Percentiles rank a stretch among this genome's conserved stretches.
Evolutionary conservation across 2,888 invertebrate genomes (phyloP).

Genomic region (Drosophila planitibia): DNA sequence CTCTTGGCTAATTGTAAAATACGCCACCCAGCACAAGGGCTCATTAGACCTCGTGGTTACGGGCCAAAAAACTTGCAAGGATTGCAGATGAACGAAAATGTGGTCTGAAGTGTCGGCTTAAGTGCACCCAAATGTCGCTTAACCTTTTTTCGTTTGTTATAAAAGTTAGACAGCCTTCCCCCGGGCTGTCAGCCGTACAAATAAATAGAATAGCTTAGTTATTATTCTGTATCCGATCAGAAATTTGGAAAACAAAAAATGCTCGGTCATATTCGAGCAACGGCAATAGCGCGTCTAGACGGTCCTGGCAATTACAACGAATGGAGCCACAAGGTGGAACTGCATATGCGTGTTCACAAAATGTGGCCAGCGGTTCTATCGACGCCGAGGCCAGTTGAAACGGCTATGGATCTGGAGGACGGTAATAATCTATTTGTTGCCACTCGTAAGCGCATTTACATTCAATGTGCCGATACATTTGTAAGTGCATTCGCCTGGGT

Average conservation of each 20-base stretch:
- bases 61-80: conserved; percentile 67
- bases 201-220: conserved; percentile 4
- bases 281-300: conserved; percentile 14
- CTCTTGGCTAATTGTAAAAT: conserved; percentile 77
- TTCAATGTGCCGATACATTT: neutral
- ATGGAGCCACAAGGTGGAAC: conserved; percentile 47
- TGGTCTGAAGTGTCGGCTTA: conserved; percentile 37
- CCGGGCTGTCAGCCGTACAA: conserved; percentile 15
- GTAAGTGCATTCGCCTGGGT: conserved; percentile 12
- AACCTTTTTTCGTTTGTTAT: conserved; percentile 19
- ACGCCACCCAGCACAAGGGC: conserved; percentile 51
- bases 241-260: neutral
- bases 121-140: conserved; percentile 52
- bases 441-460: conserved; percentile 15
- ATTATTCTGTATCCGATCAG: neutral
- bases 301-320: conserved; percentile 39
- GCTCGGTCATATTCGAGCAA: conserved; percentile 23
- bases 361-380: conserved; percentile 32
- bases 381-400: conserved; percentile 23
- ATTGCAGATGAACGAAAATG: conserved; percentile 39
- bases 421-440: conserved; percentile 22
- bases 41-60: conserved; percentile 73
- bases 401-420: neutral
- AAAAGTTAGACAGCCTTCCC: conserved; percentile 1
- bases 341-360: conserved; percentile 25